Evolutionary conservation across 2,113 vertebrate species (phyloP), one percentile per base, ranked within the genome.

Genomic region (Chloebia gouldiae): DNA sequence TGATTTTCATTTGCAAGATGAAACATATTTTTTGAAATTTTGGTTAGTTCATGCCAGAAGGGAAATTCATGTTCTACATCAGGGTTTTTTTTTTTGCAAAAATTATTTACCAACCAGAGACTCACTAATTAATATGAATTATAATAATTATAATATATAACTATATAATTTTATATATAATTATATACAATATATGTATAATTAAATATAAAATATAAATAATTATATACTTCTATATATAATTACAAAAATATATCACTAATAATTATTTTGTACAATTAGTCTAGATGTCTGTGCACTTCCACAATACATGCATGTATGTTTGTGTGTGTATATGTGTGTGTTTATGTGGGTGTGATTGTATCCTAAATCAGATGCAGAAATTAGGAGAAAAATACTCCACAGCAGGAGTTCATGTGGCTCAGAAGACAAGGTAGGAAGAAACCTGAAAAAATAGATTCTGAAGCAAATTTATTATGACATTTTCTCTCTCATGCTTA

Each of bases 241-340:
- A 39, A 39, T 39, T 39, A 39, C 39, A 39, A 39, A 39, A 39
- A 39, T 39, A 39, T 39, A 39, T 39, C 39, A 39, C 39, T 39
- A 18, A 6, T 21, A 0, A 0, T 42, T 57, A 6, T 61, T 78
- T 50, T 81, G 7, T 69, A 15, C 5, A n/a, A 24, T 16, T 59
- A 40, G 20, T 75, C 33, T 54, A 51, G 16, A 44, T 70, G 28
- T 57, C 23, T 10, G 4, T 50, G 45, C 27, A 59, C 4, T 73
- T 85, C 13, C n/a, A 45, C 5, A 5, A 8, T 44, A 12, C 1
- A 1, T 69, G 28, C 11, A 3, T 35, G 4, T 33, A 20, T 83
- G 39, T 27, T 4, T 30, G 39, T 24, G 22, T 27, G 10, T 8
- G 11, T 9, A 15, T 56, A 3, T 44, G 9, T 24, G 18, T 30